Evolutionary conservation across 2,888 invertebrate genomes (phyloP), one percentile per base, ranked within the genome.

Genomic region (Drosophila algonquin): DNA sequence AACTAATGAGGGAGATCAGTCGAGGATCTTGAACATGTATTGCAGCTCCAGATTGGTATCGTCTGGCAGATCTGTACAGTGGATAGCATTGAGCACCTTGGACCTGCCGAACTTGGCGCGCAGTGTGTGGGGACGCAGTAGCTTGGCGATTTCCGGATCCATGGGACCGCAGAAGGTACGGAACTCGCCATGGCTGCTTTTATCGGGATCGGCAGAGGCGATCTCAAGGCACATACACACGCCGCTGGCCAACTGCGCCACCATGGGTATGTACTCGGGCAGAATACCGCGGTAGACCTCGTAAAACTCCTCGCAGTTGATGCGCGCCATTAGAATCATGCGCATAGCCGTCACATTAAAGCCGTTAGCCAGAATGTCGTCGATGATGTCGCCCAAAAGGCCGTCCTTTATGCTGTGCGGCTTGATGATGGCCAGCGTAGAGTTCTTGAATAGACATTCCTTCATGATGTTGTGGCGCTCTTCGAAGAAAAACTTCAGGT

Each of bases 281-380:
- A 97, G 94, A 58, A 97, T 96, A 1, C 97, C 98, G 91, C 97
- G 97, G 91, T 98, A 98, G 4, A 98, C 96, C 93, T 98, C 98
- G 89, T 96, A 95, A 92, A 98, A 98, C 91, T 98, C 98, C 82
- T 97, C 96, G 6, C 97, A 97, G 91, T 97, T 96, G 0, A 95
- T 94, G 73, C 95, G 95, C 81, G 96, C 96, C 81, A 98, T 93
- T 70, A 95, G 93, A 79, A 96, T 94, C 94, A 97, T 95, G 91
- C 96, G 95, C 72, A 98, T 93, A 0, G 96, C 97, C 0, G 96
- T 95, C 50, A 98, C 94, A 52, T 94, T 93, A 88, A 96, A 98
- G 1, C 96, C 95, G 62, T 94, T 94, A n/a, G 95, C 94, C 68
- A 94, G 94, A 54, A 98, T 97, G 35, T 94, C 94, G 60, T 94